These are phyloP conservation scores for cat (Felis catus) DNA, from an alignment of 2,113 vertebrate species.

Conservation along the genomic window F.catus_Fca126_mat1.0 CM031412.1:237978001-237978500, in stretches of 20 bases:
- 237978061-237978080: fast-evolving
- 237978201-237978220: fast-evolving
- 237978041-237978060: too few species aligned
- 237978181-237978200: too few species aligned
- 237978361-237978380: fast-evolving
- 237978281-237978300: background rate
- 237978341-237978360: background rate
- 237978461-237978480: too few species aligned
- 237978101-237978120: fast-evolving
- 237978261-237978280: background rate
- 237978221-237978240: too few species aligned
- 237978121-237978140: fast-evolving
- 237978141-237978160: background rate
- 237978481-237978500: background rate
- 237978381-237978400: too few species aligned
- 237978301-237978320: background rate
- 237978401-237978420: background rate
- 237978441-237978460: fast-evolving
- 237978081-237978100: fast-evolving
- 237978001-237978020: too few species aligned
- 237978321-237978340: background rate
- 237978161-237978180: background rate
- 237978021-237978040: fast-evolving
- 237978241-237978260: background rate
- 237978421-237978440: fast-evolving